Conservation (phyloP, 2,888 invertebrate species). For the Autographa pulchrina region DNA sequence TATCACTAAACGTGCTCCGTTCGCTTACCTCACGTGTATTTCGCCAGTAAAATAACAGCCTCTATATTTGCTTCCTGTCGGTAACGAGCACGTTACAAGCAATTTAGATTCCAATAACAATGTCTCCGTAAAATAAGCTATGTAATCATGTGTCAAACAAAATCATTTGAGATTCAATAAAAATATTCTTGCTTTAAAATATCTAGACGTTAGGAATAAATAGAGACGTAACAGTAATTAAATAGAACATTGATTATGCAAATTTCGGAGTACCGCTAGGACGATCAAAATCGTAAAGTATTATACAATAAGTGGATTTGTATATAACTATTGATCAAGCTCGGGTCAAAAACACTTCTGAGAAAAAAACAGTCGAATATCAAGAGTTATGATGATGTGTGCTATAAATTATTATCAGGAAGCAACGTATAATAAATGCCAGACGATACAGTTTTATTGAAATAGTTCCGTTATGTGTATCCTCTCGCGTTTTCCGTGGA, state of each 20-base stretch:
- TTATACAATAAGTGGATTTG: not conserved
- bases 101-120: constrained; percentile 4
- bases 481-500: constrained; percentile 17
- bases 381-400: constrained; percentile 6
- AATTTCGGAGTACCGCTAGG: not conserved
- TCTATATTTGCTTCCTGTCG: not conserved
- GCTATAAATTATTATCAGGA: constrained; percentile 28
- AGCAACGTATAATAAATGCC: constrained; percentile 47
- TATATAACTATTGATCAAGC: not conserved
- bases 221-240: not conserved
- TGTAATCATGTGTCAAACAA: constrained; percentile 1
- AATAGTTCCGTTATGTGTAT: constrained; percentile 41
- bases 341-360: constrained; percentile 7
- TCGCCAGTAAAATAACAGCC: constrained; percentile 1
- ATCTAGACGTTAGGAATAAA: not conserved
- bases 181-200: not conserved
- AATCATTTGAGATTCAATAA: constrained; percentile 4
- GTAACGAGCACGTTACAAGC: constrained; percentile 4
- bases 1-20: not conserved
- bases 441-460: constrained; percentile 41
- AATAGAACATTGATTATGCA: constrained; percentile 3
- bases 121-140: constrained; percentile 1
- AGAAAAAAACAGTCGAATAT: constrained; percentile 10
- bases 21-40: not conserved
- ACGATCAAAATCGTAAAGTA: not conserved